These are phyloP conservation scores for Nebria ingens DNA, from an alignment of 1,140 invertebrate species.

Conservation along the genomic window DNA sequence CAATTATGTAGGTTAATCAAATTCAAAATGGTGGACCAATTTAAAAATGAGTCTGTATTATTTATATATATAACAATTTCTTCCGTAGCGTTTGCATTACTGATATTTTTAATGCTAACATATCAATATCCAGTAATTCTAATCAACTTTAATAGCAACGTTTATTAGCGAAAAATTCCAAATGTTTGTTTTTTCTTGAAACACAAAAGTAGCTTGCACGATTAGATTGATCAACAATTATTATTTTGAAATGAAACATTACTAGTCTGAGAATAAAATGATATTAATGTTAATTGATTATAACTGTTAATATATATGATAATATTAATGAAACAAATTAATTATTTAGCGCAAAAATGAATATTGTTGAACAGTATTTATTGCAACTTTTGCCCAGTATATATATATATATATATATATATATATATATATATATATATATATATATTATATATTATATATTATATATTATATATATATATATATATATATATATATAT, in stretches of 20 bases:
- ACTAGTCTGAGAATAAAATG: background rate
- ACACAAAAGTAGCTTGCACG: background rate
- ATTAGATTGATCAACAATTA: background rate
- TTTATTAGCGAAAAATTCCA: no score
- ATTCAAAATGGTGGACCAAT: background rate
- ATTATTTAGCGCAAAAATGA: background rate
- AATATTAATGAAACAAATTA: background rate
- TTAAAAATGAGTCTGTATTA: background rate
- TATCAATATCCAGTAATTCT: background rate
- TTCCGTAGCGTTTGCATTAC: background rate
- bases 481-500: no score
- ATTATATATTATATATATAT: no score
- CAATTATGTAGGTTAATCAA: no score
- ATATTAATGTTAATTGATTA: background rate
- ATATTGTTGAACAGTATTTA: background rate
- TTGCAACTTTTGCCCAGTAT: no score
- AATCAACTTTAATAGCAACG: no score
- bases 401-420: conserved; percentile 8
- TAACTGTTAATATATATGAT: background rate
- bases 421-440: background rate
- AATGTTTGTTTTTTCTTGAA: background rate
- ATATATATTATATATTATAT: background rate
- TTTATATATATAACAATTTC: background rate
- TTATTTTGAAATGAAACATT: background rate
- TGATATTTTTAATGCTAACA: background rate